Evolutionary conservation across 1,140 invertebrate genomes (phyloP), one percentile per base, ranked within the genome.

Genomic region (Pseudomyrmex cubaensis): DNA sequence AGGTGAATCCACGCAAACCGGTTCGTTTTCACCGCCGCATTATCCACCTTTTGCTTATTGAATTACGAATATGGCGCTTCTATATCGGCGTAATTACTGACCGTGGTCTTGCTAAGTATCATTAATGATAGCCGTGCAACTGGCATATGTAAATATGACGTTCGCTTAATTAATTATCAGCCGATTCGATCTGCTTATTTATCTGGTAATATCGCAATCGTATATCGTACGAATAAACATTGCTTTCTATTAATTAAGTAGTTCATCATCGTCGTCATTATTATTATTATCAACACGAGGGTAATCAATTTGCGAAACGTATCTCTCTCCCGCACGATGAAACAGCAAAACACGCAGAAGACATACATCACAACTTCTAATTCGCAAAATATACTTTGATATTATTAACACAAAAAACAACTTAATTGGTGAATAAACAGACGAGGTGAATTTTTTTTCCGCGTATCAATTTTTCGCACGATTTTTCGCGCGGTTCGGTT

Each of bases 1-100:
- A 76, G 78, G 69, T 64, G 69, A 85, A 69, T 74, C 83, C 69
- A 56, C 54, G 70, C 61, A 86, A 87, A 87, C 85, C 85, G 85
- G 85, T 87, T 85, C 52, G 85, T 83, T 83, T 83, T 83, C 85
- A 54, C 44, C 52, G 10, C 10, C 50, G 56, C 76, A 67, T 59
- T 80, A 80, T 7, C 76, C 76, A 78, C 54, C 66, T 72, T 80
- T 80, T 61, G 76, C 76, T 80, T 80, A 72, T 80, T 80, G 76
- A 80, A 80, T 80, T 80, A 80, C 76, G 66, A 80, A 80, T 72
- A 35, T 35, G 57, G 66, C 59, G 66, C 2, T 46, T 77, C 63
- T 67, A 72, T 80, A 80, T 80, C 52, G 66, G 20, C 56, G 76
- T 80, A 80, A 80, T 80, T 80, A 59, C 76, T 70, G 54, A 59